Evolutionary conservation across 2,113 vertebrate genomes (phyloP).

Genomic region (Ammospiza nelsoni): DNA sequence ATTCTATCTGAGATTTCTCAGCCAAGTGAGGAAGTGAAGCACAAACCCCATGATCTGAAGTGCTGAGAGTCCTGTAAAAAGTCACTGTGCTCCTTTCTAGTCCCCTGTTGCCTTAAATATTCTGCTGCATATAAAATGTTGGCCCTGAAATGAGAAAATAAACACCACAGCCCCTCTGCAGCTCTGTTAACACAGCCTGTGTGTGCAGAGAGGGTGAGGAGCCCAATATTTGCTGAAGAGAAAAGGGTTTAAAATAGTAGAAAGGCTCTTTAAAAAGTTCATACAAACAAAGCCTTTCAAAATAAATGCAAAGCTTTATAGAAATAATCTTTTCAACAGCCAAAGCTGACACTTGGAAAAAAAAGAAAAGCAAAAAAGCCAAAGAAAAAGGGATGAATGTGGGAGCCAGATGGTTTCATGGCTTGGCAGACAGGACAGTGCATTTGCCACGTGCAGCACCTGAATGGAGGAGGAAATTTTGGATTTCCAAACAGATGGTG

Average conservation of each 20-base stretch:
- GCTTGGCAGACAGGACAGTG: conserved; percentile 54
- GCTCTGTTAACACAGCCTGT: neutral
- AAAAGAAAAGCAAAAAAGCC: too few species aligned
- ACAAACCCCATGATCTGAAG: neutral
- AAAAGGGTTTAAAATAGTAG: neutral
- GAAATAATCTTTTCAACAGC: neutral
- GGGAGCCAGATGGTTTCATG: conserved; percentile 57
- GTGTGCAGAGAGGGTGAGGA: neutral
- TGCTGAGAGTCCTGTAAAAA: neutral
- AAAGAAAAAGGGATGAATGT: neutral
- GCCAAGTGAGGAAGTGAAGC: neutral
- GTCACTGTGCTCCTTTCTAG: neutral
- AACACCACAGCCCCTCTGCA: neutral
- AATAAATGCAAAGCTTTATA: neutral
- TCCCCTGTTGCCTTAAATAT: neutral
- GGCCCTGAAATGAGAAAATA: conserved; percentile 4
- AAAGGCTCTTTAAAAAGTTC: neutral
- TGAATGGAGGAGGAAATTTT: conserved; percentile 46
- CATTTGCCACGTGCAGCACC: conserved; percentile 37
- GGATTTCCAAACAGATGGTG: conserved; percentile 53
- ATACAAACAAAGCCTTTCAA: neutral
- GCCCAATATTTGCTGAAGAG: neutral
- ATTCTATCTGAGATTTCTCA: neutral
- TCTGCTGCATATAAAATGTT: conserved; percentile 6
- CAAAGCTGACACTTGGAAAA: neutral